A percentile compares a stretch with the other conserved stretches of the same genome.
Evolutionary conservation across 2,888 invertebrate genomes (phyloP).

Genomic region (Lymantria monacha): DNA sequence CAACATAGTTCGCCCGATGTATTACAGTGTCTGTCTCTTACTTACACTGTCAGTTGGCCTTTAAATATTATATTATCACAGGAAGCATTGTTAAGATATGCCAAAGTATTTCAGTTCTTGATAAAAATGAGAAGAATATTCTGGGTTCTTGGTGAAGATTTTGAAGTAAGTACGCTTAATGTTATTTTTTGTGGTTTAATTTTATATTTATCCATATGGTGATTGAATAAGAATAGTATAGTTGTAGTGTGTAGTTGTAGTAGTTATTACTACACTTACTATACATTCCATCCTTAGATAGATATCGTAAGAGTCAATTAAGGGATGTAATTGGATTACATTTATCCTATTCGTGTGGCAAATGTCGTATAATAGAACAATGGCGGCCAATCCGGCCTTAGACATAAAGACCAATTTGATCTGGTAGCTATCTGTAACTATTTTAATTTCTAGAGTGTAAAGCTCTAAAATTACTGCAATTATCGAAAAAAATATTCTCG

Average conservation of each 20-base stretch:
- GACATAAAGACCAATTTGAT: no score
- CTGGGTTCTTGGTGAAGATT: constrained; percentile 88
- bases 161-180: constrained; percentile 66
- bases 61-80: constrained; percentile 88
- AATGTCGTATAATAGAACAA: no score
- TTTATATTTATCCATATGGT: no score
- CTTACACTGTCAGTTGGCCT: constrained; percentile 89
- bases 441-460: constrained; percentile 76
- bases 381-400: no score
- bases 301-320: background rate
- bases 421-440: no score
- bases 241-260: no score
- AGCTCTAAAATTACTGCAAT: constrained; percentile 76
- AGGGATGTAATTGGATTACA: background rate
- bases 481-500: constrained; percentile 66
- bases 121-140: constrained; percentile 89
- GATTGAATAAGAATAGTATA: no score
- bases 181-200: no score
- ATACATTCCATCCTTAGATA: background rate
- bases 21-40: constrained; percentile 85
- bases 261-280: no score
- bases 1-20: constrained; percentile 86
- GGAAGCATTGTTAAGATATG: constrained; percentile 86
- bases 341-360: no score
- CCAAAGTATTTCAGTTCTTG: constrained; percentile 88